Evolutionary conservation across 2,113 vertebrate genomes (phyloP).

Genomic region (Psilopsiagon aymara): DNA sequence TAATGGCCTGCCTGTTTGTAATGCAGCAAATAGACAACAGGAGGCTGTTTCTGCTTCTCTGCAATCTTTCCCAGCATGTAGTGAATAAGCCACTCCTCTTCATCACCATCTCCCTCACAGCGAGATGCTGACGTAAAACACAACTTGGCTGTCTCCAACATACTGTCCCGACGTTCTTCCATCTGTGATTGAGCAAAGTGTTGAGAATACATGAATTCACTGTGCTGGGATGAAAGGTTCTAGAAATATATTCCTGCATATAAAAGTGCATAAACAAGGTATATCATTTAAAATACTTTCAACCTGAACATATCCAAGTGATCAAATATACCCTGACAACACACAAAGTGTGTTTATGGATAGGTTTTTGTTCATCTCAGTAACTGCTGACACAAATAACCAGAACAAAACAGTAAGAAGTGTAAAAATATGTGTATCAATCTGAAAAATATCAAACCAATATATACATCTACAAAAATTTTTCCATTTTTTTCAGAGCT

Average conservation of each 20-base stretch:
- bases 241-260: not conserved
- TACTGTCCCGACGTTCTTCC: conserved; percentile 88
- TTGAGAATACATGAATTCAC: not conserved
- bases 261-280: not conserved
- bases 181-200: conserved; percentile 76
- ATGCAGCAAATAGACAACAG: conserved; percentile 86
- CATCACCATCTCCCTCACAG: conserved; percentile 92
- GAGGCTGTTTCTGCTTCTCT: conserved; percentile 89
- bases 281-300: not conserved
- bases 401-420: not conserved
- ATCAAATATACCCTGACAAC: not conserved
- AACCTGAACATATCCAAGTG: not conserved
- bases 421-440: not conserved
- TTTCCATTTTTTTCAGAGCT: not conserved
- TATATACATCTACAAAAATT: not conserved
- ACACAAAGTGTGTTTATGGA: not conserved
- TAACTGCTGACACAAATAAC: not conserved
- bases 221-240: not conserved
- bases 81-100: conserved; percentile 98
- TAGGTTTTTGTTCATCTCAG: not conserved
- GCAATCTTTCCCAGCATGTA: conserved; percentile 99
- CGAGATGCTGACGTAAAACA: conserved; percentile 90
- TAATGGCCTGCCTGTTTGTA: conserved; percentile 93
- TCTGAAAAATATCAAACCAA: not conserved
- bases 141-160: conserved; percentile 89